Evolutionary conservation across 2,797 vertebrate genomes (phyloP).

Genomic region (Acropternis orthonyx): DNA sequence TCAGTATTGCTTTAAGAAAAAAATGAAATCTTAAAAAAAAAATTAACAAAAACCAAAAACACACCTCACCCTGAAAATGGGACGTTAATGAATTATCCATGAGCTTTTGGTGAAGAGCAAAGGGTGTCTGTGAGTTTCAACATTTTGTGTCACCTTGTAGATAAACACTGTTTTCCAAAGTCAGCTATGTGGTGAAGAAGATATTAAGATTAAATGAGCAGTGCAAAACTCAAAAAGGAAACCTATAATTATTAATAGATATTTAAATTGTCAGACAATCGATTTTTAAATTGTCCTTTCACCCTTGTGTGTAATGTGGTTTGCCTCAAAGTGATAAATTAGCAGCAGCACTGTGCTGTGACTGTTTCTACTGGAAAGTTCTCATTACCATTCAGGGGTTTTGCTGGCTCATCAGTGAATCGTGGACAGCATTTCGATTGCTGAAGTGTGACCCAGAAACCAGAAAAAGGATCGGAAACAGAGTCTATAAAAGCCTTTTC

Average conservation of each 20-base stretch:
- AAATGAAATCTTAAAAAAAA: background rate
- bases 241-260: slow-evolving; percentile 36
- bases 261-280: slow-evolving; percentile 46
- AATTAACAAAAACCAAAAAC: too few species aligned
- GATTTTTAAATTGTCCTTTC: slow-evolving; percentile 57
- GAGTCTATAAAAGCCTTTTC: slow-evolving; percentile 5
- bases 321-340: slow-evolving; percentile 43
- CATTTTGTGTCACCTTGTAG: background rate
- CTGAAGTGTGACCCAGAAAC: slow-evolving; percentile 29
- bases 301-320: background rate
- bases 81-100: background rate
- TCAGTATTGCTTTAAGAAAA: background rate
- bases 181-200: background rate
- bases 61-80: background rate
- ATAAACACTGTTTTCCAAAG: background rate
- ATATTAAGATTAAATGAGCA: slow-evolving; percentile 32
- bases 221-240: slow-evolving; percentile 26
- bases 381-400: slow-evolving; percentile 52
- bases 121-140: background rate
- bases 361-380: slow-evolving; percentile 31
- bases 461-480: background rate
- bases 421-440: slow-evolving; percentile 7
- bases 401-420: slow-evolving; percentile 49
- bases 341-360: slow-evolving; percentile 6
- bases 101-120: background rate